Evolutionary conservation across 2,888 invertebrate species (phyloP).

Genomic region (Cephus pulcher): DNA sequence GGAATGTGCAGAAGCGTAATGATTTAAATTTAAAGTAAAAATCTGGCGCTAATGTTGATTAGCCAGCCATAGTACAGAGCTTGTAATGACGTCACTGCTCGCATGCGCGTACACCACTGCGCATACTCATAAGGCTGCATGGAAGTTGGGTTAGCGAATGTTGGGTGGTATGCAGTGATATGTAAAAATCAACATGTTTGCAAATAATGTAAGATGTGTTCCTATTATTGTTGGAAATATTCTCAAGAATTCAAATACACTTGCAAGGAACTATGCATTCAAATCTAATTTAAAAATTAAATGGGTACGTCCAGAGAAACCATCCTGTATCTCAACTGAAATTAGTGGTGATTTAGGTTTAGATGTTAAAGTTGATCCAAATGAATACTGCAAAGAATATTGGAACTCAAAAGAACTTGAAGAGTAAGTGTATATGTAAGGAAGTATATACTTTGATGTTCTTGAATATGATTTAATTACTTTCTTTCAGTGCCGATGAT

Average conservation of each 20-base stretch:
- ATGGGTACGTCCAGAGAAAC: slow-evolving; percentile 81
- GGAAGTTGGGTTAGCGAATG: background rate
- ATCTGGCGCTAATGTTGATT: background rate
- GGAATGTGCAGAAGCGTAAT: background rate
- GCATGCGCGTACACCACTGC: background rate
- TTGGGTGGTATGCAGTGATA: background rate
- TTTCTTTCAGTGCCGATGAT: slow-evolving; percentile 76
- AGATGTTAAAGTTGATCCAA: slow-evolving; percentile 70
- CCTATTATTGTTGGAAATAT: slow-evolving; percentile 27
- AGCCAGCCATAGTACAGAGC: background rate
- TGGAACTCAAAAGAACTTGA: slow-evolving; percentile 77
- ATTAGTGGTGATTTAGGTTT: slow-evolving; percentile 79
- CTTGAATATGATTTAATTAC: background rate
- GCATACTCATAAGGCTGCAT: background rate
- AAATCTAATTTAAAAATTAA: slow-evolving; percentile 81
- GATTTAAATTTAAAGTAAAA: background rate
- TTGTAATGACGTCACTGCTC: background rate
- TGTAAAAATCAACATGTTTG: slow-evolving; percentile 39
- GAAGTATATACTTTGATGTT: background rate
- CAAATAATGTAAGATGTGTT: slow-evolving; percentile 27
- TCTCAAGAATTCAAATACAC: slow-evolving; percentile 24
- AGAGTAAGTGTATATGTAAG: slow-evolving; percentile 68
- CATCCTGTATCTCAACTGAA: slow-evolving; percentile 74
- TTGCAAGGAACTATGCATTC: slow-evolving; percentile 67
- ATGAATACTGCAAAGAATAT: slow-evolving; percentile 69